Evolutionary conservation across 1,140 invertebrate genomes (phyloP), one percentile per base, ranked within the genome.

Genomic region (Drosophila leontia): DNA sequence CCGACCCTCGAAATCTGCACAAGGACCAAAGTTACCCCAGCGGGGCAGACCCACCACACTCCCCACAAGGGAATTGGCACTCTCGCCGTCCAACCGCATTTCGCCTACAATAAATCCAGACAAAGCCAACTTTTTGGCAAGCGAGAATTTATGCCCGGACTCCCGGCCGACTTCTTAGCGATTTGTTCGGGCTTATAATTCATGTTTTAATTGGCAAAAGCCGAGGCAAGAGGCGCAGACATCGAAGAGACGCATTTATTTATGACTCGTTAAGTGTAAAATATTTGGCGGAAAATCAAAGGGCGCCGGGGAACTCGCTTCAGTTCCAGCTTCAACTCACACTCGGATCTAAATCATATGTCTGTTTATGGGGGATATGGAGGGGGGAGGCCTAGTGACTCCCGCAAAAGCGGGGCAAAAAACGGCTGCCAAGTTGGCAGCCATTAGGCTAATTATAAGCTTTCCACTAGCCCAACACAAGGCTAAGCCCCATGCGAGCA

Each of bases 171-270:
- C 75, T 79, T 75, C 72, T 86, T 82, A 67, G 72, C 80, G 84
- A 88, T 88, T 87, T 88, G 80, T 88, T 87, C 57, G 34, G 75
- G 69, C 81, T 79, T 88, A 88, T 88, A 88, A 90, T 81, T 88
- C 85, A 88, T 81, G 78, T 84, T 90, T 88, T 88, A 88, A 88
- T 90, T 88, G 84, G 84, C 86, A 41, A 79, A 78, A 72, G 82
- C 50, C 75, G 62, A 48, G 60, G 59, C 47, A 34, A 13, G 65
- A 68, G 63, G 53, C 60, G 41, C 23, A 45, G 45, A 57, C 58
- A 42, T 50, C 56, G 55, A 79, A 55, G 42, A 41, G 64, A 11
- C 58, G 26, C 55, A 76, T 75, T 90, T 88, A 88, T 88, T 88
- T 88, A 88, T 88, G 81, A 65, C 78, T 51, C 53, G 78, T 90